Base-by-base conservation (phyloP, 2,797 vertebrate species). In the Forpus xanthops region DNA sequence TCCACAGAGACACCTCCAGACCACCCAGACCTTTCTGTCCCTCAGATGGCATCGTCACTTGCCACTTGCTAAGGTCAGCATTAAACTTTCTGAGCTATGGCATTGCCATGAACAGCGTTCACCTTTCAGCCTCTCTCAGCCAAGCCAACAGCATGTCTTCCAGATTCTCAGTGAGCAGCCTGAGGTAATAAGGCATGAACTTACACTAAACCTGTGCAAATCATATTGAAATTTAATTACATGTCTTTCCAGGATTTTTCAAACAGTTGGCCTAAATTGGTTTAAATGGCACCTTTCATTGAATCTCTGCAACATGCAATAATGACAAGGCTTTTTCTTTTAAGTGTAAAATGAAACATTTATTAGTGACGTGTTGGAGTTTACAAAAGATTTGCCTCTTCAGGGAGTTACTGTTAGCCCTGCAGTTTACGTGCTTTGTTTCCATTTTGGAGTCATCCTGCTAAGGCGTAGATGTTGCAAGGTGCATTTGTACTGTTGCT, bases 11-110 rank as follows among this genome's bases (percentile, higher is more conserved):
- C 28, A 55, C 19, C 41, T 64, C n/a, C 41, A 52, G 50, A 10
- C 18, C 3, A 1, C 33, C 52, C 64, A 60, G 70, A 31, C 35
- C 45, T 65, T 76, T 33, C 30, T n/a, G 37, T 41, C 50, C 60
- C 41, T 65, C n/a, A 52, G 7, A 19, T 0, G 1, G 13, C 37
- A 64, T 16, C 55, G 28, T 49, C 53, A 23, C 44, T 73, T 27
- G 2, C 17, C 30, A 6, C 35, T 21, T 62, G 37, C 19, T 18
- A 8, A n/a, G 9, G 30, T n/a, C 60, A 41, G 37, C 31, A 11
- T 3, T 37, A 19, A 58, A 31, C 24, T 58, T 72, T 23, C 44
- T 0, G 0, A 66, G 37, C 14, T 65, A 73, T 4, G 4, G 25
- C 39, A 27, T 6, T n/a, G 53, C 28, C 27, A 11, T 0, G 0